phyloP scores from a whole-genome alignment of 2,113 vertebrate genomes.

The Pseudonaja textilis region DNA sequence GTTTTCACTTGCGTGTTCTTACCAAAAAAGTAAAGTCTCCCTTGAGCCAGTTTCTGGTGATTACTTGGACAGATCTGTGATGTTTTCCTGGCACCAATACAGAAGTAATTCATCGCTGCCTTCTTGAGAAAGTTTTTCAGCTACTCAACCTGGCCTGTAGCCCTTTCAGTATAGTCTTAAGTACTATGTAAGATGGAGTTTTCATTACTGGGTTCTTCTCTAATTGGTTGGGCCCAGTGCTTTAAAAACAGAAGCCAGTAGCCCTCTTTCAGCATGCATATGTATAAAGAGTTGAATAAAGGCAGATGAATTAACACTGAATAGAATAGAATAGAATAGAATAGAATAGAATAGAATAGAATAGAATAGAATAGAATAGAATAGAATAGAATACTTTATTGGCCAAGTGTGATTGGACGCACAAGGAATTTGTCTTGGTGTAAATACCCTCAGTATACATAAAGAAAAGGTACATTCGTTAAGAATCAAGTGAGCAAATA shows the following conservation, averaged over 20 bases:
- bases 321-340: too few species aligned
- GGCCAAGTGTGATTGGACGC: too few species aligned
- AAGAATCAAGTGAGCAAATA: background rate
- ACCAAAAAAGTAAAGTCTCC: background rate
- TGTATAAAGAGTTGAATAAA: background rate
- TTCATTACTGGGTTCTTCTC: background rate
- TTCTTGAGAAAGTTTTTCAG: background rate
- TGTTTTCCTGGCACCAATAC: background rate
- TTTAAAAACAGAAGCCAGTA: background rate
- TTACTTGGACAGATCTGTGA: background rate
- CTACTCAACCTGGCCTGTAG: background rate
- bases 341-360: too few species aligned
- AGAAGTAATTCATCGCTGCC: background rate
- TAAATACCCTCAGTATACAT: too few species aligned
- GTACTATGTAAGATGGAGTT: background rate
- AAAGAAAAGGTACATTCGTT: too few species aligned
- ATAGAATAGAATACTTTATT: too few species aligned
- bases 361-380: too few species aligned
- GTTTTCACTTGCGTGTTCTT: background rate
- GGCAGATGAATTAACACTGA: background rate
- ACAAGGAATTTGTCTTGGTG: too few species aligned
- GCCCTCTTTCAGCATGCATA: background rate
- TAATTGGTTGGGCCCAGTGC: background rate
- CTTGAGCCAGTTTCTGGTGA: background rate
- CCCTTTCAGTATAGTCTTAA: background rate